A percentile compares a stretch with the other conserved stretches of the same genome.
These are phyloP conservation scores for Mystacides longicornis DNA, from an alignment of 2,888 invertebrate species.

Conservation along the genomic window DNA sequence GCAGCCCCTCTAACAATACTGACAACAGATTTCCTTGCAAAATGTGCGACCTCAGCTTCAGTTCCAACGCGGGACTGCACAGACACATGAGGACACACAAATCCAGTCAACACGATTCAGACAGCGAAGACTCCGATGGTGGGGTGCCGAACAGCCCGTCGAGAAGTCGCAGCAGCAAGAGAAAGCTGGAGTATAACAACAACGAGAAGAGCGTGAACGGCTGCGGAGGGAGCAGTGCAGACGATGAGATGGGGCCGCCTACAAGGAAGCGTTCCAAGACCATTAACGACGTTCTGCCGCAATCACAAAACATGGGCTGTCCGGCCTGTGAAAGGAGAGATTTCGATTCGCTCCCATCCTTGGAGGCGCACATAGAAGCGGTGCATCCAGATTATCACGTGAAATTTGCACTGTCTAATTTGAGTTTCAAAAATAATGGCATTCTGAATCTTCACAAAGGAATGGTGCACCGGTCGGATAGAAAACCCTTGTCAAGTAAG, in stretches of 20 bases:
- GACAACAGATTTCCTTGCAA: slow-evolving; percentile 75
- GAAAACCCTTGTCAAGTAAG: slow-evolving; percentile 27
- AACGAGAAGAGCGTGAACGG: slow-evolving; percentile 33
- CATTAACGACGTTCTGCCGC: slow-evolving; percentile 32
- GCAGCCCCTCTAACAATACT: slow-evolving; percentile 72
- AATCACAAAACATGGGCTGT: slow-evolving; percentile 41
- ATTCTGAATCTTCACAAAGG: slow-evolving; percentile 63
- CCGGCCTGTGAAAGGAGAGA: slow-evolving; percentile 57
- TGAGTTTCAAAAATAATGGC: slow-evolving; percentile 65
- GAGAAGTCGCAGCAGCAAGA: slow-evolving; percentile 22
- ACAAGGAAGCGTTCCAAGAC: slow-evolving; percentile 29
- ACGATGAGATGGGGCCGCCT: slow-evolving; percentile 27
- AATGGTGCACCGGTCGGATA: slow-evolving; percentile 46
- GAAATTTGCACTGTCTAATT: slow-evolving; percentile 66
- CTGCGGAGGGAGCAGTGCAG: slow-evolving; percentile 31
- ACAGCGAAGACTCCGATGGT: slow-evolving; percentile 28
- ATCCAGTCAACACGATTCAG: slow-evolving; percentile 36
- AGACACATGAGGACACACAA: slow-evolving; percentile 70
- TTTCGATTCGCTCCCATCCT: slow-evolving; percentile 49
- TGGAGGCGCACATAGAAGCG: slow-evolving; percentile 59
- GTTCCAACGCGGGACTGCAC: slow-evolving; percentile 82
- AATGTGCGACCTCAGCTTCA: slow-evolving; percentile 72
- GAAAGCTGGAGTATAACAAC: slow-evolving; percentile 26
- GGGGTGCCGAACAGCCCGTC: slow-evolving; percentile 30
- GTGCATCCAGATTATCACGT: slow-evolving; percentile 59